phyloP scores from a whole-genome alignment of 2,113 vertebrate genomes.

The Fulica atra region DNA sequence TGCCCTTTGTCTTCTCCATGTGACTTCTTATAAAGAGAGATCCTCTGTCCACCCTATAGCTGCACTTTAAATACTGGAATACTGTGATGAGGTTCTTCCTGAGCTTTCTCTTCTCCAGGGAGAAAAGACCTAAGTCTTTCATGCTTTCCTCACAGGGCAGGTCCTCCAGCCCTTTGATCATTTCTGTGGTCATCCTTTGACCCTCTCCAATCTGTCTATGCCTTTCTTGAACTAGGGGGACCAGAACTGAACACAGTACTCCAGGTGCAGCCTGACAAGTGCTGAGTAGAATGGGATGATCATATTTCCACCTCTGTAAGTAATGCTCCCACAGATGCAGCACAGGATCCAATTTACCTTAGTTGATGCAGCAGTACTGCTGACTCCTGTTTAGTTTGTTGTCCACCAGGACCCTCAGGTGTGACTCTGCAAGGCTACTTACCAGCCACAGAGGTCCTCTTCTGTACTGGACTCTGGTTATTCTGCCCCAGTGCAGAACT shows the following conservation, averaged over 20 bases:
- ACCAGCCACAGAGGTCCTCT: not conserved
- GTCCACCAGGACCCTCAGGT: not conserved
- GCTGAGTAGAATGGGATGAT: not conserved
- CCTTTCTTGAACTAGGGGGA: rapidly evolving
- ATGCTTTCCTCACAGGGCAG: not conserved
- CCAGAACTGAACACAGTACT: not conserved
- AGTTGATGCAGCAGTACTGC: not conserved
- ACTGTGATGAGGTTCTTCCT: not conserved
- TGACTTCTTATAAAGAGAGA: not conserved
- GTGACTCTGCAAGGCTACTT: not conserved
- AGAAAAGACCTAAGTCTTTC: not conserved
- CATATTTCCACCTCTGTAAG: not conserved
- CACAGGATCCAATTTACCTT: not conserved
- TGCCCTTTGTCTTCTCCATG: not conserved
- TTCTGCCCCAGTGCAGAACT: not conserved
- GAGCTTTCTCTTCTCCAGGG: rapidly evolving
- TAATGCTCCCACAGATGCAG: not conserved
- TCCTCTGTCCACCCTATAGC: not conserved
- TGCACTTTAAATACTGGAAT: not conserved
- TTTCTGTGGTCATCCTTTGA: rapidly evolving
- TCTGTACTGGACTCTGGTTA: not conserved
- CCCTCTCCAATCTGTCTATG: rapidly evolving
- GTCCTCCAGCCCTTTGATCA: not conserved
- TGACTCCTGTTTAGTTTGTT: not conserved
- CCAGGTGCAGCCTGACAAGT: rapidly evolving